phyloP scores from a whole-genome alignment of 92 coral and sea anemone genomes.

The Diadumene lineata region DNA sequence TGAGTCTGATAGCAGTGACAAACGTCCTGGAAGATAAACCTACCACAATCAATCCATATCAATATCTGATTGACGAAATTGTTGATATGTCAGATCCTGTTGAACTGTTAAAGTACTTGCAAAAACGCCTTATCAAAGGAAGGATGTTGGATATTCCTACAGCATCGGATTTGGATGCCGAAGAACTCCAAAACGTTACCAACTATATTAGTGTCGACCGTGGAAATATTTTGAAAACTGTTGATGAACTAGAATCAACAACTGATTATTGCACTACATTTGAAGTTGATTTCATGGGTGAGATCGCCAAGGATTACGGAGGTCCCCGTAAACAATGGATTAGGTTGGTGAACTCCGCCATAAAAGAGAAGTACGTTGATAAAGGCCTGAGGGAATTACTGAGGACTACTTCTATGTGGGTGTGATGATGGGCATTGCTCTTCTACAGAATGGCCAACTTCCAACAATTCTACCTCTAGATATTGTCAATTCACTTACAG shows the following conservation, averaged over 20 bases:
- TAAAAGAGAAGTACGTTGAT: constrained; percentile 46
- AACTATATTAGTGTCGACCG: constrained; percentile 62
- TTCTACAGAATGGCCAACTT: constrained; percentile 48
- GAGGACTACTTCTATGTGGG: constrained; percentile 44
- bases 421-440: constrained; percentile 47
- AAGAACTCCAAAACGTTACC: constrained; percentile 35
- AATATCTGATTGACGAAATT: constrained; percentile 22
- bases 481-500: constrained; percentile 31
- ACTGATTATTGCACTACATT: constrained; percentile 38
- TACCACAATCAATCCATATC: constrained; percentile 2
- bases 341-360: constrained; percentile 34
- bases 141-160: constrained; percentile 13
- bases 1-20: neutral
- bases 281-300: constrained; percentile 65
- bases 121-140: constrained; percentile 25
- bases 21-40: too few relatives aligned
- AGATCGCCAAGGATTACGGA: constrained; percentile 54
- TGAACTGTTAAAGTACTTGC: constrained; percentile 52
- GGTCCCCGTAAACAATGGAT: constrained; percentile 60
- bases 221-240: constrained; percentile 42
- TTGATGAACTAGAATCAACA: constrained; percentile 50
- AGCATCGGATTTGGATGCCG: neutral
- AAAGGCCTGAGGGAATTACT: constrained; percentile 34
- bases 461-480: constrained; percentile 44
- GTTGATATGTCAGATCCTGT: constrained; percentile 39